phyloP scores from a whole-genome alignment of 2,888 invertebrate genomes.

The Neoscelio sp. region DNA sequence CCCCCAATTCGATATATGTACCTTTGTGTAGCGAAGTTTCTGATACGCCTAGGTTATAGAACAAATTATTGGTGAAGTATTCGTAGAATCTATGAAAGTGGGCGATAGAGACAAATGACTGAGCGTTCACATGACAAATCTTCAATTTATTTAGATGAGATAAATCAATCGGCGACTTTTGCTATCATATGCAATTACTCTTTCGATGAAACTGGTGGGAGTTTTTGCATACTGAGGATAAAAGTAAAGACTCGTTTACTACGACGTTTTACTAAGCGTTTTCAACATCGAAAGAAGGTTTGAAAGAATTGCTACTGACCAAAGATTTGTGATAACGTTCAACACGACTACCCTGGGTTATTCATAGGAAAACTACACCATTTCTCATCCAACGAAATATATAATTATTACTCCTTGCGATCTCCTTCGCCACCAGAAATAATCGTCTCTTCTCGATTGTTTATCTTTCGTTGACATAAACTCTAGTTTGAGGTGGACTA shows the following conservation, averaged over 20 bases:
- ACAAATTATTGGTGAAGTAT: neutral
- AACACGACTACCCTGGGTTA: too few relatives aligned
- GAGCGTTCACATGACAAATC: slow-evolving; percentile 10
- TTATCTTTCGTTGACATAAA: slow-evolving; percentile 4
- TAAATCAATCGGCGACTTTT: too few relatives aligned
- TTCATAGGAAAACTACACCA: too few relatives aligned
- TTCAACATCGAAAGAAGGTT: neutral
- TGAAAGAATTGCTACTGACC: neutral
- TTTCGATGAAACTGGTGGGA: too few relatives aligned
- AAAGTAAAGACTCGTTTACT: too few relatives aligned
- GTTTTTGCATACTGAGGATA: too few relatives aligned
- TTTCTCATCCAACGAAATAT: slow-evolving; percentile 6
- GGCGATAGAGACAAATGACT: neutral
- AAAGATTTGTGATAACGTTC: neutral
- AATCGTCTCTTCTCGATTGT: neutral
- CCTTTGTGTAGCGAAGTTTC: too few relatives aligned
- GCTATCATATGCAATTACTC: too few relatives aligned
- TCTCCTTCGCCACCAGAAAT: neutral
- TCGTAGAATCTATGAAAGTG: neutral
- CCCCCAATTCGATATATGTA: neutral
- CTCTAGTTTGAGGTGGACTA: neutral
- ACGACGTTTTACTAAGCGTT: too few relatives aligned
- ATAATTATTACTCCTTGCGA: neutral
- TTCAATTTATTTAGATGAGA: too few relatives aligned
- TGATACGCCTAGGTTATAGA: neutral